Evolutionary conservation across 2,888 invertebrate genomes (phyloP).

Genomic region (Dicranocentrus wangi): DNA sequence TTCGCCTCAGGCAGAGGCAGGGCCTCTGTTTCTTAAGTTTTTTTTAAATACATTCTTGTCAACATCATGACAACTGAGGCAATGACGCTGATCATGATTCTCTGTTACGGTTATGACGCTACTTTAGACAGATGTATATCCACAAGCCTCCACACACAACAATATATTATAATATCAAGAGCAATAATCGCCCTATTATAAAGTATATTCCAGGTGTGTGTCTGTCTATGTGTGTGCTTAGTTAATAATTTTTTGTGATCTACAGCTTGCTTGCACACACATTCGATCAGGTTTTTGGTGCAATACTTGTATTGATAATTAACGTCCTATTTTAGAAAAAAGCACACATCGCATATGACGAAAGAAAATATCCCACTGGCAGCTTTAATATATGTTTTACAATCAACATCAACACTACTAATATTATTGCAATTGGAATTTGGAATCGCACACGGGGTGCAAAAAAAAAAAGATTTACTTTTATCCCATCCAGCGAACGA

Average conservation of each 20-base stretch:
- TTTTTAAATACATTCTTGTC: slow-evolving; percentile 44
- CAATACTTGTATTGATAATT: slow-evolving; percentile 22
- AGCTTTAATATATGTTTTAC: slow-evolving; percentile 1
- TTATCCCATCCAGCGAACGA: not conserved
- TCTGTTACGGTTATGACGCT: slow-evolving; percentile 29
- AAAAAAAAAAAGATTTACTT: not conserved
- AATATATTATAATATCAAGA: too few relatives aligned
- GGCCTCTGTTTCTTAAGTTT: slow-evolving; percentile 44
- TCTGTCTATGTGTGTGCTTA: slow-evolving; percentile 8
- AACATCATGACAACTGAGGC: slow-evolving; percentile 48
- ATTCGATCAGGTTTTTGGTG: slow-evolving; percentile 33
- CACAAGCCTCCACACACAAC: too few relatives aligned
- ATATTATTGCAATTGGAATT: not conserved
- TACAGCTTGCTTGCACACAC: not conserved
- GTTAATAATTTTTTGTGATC: slow-evolving; percentile 4
- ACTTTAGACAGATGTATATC: not conserved
- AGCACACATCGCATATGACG: not conserved
- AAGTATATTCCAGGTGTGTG: slow-evolving; percentile 26
- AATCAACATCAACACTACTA: not conserved
- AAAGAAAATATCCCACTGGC: slow-evolving; percentile 15
- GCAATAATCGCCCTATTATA: not conserved
- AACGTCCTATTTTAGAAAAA: slow-evolving; percentile 10
- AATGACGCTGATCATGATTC: slow-evolving; percentile 46
- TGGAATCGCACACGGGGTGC: slow-evolving; percentile 13
- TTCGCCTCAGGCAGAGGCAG: slow-evolving; percentile 63